These are phyloP conservation scores for Eclectus roratus DNA, from an alignment of 2,113 vertebrate genomes.

Conservation along the genomic window DNA sequence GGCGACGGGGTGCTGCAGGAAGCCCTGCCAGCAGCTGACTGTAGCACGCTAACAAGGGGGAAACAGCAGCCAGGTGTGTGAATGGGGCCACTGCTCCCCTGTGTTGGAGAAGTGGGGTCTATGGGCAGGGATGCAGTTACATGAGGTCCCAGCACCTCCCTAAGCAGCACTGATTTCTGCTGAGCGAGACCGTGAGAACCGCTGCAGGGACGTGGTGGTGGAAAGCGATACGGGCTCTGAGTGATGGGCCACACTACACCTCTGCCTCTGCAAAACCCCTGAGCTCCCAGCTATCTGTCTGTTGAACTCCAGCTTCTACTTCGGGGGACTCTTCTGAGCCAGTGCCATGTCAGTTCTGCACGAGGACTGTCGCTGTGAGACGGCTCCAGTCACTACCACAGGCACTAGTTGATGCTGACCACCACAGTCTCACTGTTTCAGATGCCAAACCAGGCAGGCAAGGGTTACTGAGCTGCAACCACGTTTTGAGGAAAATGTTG, in stretches of 20 bases:
- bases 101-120: background rate
- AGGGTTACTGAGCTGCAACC: background rate
- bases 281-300: background rate
- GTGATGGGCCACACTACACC: background rate
- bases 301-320: rapidly evolving
- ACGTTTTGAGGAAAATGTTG: background rate
- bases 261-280: background rate
- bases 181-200: background rate
- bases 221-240: background rate
- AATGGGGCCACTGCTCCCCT: rapidly evolving
- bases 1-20: background rate
- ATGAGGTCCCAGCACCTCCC: background rate
- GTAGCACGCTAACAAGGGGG: background rate
- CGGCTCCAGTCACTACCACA: background rate
- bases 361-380: rapidly evolving
- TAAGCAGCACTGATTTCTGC: background rate
- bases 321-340: background rate
- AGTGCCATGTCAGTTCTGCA: rapidly evolving
- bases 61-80: background rate
- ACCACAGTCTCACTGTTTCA: background rate
- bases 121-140: rapidly evolving
- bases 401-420: background rate
- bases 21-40: background rate
- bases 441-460: background rate
- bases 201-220: rapidly evolving